A percentile compares a stretch with the other conserved stretches of the same genome.
Conservation (phyloP, 1,140 invertebrate genomes). For the Pantala flavescens region DNA sequence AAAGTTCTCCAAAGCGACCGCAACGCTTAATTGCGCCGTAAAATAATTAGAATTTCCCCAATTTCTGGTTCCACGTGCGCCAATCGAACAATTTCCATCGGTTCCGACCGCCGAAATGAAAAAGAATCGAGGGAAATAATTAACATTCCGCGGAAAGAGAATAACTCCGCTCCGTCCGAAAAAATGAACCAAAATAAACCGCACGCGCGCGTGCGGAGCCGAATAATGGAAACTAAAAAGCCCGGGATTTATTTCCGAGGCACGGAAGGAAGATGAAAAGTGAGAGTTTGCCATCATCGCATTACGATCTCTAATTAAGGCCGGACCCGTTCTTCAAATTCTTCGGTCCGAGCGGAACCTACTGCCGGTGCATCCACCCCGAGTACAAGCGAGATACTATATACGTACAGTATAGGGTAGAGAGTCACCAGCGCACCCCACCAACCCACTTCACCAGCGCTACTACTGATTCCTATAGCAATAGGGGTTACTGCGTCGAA, state of each 20-base stretch:
- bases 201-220: no score
- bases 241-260: no score
- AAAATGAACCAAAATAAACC: no score
- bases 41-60: neutral
- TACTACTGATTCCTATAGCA: neutral
- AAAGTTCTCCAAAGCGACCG: no score
- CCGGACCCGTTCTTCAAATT: neutral
- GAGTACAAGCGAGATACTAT: neutral
- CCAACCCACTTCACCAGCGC: neutral
- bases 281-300: neutral
- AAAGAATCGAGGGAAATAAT: no score
- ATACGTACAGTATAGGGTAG: neutral
- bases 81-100: no score
- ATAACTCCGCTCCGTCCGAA: no score
- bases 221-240: no score
- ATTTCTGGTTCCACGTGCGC: neutral
- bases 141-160: no score
- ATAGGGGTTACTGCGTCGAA: slow-evolving; percentile 7
- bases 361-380: neutral
- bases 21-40: neutral
- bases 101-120: no score
- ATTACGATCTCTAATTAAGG: neutral
- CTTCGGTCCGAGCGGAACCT: neutral
- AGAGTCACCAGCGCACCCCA: neutral
- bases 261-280: no score